A percentile compares a stretch with the other conserved stretches of the same genome.
Conservation (phyloP, 2,888 invertebrate genomes). For the Germaria angustata region DNA sequence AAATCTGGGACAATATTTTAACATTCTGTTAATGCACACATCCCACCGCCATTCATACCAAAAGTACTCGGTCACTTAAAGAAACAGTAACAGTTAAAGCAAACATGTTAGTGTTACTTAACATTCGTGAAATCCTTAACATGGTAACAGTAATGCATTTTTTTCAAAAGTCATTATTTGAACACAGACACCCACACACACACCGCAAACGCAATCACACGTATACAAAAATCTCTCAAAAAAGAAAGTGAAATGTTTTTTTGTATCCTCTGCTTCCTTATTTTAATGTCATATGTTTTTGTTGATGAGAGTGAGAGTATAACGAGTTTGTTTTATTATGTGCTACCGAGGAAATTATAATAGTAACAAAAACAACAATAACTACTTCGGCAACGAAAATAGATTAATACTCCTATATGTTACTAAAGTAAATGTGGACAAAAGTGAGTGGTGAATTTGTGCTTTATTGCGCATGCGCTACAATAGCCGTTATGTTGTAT, state of each 20-base stretch:
- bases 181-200: not conserved
- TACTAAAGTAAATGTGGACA: slow-evolving; percentile 53
- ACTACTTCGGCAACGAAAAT: not conserved
- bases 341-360: slow-evolving; percentile 26
- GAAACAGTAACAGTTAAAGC: slow-evolving; percentile 40
- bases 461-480: slow-evolving; percentile 66
- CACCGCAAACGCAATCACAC: not conserved
- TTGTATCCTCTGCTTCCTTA: not conserved
- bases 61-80: not conserved
- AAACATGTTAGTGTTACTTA: slow-evolving; percentile 31
- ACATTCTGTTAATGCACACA: slow-evolving; percentile 28
- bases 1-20: slow-evolving; percentile 76
- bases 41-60: not conserved
- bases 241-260: slow-evolving; percentile 58
- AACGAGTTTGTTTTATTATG: not conserved
- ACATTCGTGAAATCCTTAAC: slow-evolving; percentile 29
- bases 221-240: not conserved
- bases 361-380: slow-evolving; percentile 5
- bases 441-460: slow-evolving; percentile 44
- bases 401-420: slow-evolving; percentile 21
- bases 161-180: slow-evolving; percentile 14
- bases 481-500: slow-evolving; percentile 19
- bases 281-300: not conserved
- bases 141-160: slow-evolving; percentile 50
- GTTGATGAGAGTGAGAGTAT: slow-evolving; percentile 44